Base-by-base conservation (phyloP, 2,113 vertebrate species). In the Plotosus lineatus region DNA sequence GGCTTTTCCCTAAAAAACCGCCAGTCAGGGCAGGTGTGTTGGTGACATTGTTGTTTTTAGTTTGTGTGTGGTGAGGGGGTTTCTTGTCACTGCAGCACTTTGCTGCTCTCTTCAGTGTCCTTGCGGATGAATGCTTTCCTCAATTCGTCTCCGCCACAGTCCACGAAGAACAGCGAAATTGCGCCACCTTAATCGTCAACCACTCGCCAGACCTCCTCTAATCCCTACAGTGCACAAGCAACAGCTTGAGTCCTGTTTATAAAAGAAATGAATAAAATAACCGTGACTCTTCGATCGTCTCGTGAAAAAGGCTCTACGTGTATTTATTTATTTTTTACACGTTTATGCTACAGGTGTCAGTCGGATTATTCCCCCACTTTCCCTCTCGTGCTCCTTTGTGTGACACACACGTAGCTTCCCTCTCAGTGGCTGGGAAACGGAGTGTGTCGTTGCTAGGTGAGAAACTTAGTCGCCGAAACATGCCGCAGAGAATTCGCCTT, bases 371-470 rank as follows among this genome's bases (percentile, higher is more conserved):
- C 36, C 0, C 0, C n/a, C 4, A n/a, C 17, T 63, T 17, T 36
- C 60, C 21, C 11, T 15, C 28, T 5, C 48, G 48, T 56, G 15
- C 65, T 40, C 63, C 61, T 6, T n/a, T 5, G 3, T 21, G 38
- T 42, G 40, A 28, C 66, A 26, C 5, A 6, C 38, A 63, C 28
- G 3, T 17, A 42, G 23, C 6, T 14, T 8, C 23, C 23, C 7
- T 44, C 75, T 48, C 56, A 17, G 9, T 17, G 31, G 36, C 26
- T n/a, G 56, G 28, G 75, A 46, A 77, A 28, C 2, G 3, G 50
- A 23, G 4, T 36, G 4, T 12, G 10, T 8, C 8, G 78, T 72
- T 72, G 78, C 78, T 80, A 71, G 53, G 78, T 2, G 50, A 80
- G 53, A 19, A 72, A 60, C 26, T 33, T 23, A n/a, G 50, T 14